phyloP scores from a whole-genome alignment of 2,113 vertebrate genomes.

The Corynorhinus townsendii region DNA sequence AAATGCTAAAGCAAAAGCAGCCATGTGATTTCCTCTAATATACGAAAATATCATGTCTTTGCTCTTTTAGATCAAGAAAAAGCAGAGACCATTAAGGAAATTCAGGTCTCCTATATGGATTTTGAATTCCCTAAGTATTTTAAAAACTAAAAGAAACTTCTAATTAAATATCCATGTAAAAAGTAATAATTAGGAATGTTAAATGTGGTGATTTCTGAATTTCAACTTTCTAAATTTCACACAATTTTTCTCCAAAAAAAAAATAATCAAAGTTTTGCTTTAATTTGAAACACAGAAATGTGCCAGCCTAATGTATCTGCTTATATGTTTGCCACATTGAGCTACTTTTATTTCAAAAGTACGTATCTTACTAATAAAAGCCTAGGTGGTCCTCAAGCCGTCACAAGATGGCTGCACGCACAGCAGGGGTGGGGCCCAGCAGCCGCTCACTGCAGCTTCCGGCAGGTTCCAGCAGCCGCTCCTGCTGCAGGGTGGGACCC shows the following conservation, averaged over 20 bases:
- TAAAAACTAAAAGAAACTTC: background rate
- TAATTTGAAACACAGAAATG: background rate
- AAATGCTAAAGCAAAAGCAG: background rate
- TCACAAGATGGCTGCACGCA: no score
- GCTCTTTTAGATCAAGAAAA: background rate
- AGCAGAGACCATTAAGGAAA: background rate
- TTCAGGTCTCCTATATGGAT: background rate
- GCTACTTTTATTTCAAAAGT: background rate
- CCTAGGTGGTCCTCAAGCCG: no score
- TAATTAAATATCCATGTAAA: slow-evolving; percentile 5
- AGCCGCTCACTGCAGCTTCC: fast-evolving
- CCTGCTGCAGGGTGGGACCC: no score
- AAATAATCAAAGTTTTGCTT: background rate
- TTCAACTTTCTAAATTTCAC: slow-evolving; percentile 10
- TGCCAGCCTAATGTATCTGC: background rate
- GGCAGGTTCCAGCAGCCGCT: no score
- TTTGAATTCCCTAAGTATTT: background rate
- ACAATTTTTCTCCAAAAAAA: slow-evolving; percentile 7
- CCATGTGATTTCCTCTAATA: background rate
- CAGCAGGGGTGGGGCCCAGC: no score
- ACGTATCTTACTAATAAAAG: background rate
- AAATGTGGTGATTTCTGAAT: background rate
- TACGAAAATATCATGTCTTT: background rate
- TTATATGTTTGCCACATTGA: background rate
- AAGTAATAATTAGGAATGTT: background rate